Base-by-base conservation (phyloP, 2,888 invertebrate genomes). In the Drosophila sordidula region DNA sequence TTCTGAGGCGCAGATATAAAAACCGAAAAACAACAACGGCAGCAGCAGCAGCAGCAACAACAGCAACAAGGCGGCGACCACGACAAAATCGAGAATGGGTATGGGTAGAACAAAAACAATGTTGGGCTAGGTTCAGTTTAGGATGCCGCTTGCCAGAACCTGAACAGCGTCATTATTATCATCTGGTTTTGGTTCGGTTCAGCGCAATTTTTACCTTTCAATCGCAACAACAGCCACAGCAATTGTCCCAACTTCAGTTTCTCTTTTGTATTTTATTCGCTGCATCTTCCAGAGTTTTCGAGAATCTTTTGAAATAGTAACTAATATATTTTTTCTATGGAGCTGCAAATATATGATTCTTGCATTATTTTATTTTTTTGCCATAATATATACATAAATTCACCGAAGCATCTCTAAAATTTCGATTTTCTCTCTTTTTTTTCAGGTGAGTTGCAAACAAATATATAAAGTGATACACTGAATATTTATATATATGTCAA, bases 1-100 rank as follows among this genome's bases (percentile, higher is more conserved):
- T 83, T 86, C 86, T 76, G 78, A 86, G 78, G 71, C 80, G 80
- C 80, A 85, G 83, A 83, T 83, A 83, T 70, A 74, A 80, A 70
- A 78, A 70, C 65, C 66, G 54, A 58, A 66, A 45, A 70, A 62
- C 70, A 62, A 56, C 63, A 68, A 47, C 47, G 44, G 42, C 61
- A 65, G 41, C 52, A 18, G 6, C 49, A 49, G 11, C 49, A 52
- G 9, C 54, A 46, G 50, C 56, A 65, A 18, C 52, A 32, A 47
- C 65, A 47, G 26, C 57, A 55, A 44, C 65, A 62, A 39, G 47
- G 52, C 61, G 54, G 66, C 64, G 58, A 61, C 62, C 29, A 41
- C 70, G 47, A 63, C 56, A 51, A 51, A 56, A 41, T 44, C 58
- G 57, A 51, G 29, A 42, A 44, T 64, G 51, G 46, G 32, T 32